Evolutionary conservation across 2,113 vertebrate species (phyloP).

Genomic region (Mustelus asterias): DNA sequence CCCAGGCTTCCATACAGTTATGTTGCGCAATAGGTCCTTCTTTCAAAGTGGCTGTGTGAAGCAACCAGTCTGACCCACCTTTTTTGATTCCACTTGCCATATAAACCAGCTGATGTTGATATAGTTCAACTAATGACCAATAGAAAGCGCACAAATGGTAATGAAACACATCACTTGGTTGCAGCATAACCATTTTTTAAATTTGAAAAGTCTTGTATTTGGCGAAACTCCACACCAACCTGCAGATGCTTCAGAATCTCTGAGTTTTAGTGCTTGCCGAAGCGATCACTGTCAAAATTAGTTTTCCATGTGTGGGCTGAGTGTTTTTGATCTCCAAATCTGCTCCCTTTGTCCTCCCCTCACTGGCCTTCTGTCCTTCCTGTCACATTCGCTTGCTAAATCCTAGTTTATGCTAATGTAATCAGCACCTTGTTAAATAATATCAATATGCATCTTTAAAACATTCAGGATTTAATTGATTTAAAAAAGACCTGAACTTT

Average conservation of each 20-base stretch:
- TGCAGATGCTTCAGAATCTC: not conserved
- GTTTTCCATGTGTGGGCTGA: not conserved
- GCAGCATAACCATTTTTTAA: not conserved
- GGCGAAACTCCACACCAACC: not conserved
- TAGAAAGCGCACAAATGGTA: not conserved
- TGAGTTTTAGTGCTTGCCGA: not conserved
- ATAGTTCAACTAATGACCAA: not conserved
- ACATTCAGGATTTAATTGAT: not conserved
- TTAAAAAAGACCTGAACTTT: not conserved
- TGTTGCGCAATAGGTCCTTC: not conserved
- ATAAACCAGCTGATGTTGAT: not conserved
- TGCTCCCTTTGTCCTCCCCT: not conserved
- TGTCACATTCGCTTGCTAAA: not conserved
- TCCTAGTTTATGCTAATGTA: not conserved
- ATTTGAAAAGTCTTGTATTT: not conserved
- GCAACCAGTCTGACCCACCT: not conserved
- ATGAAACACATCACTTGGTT: not conserved
- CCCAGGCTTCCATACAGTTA: not conserved
- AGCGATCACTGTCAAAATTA: not conserved
- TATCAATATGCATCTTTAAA: not conserved
- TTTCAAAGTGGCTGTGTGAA: not conserved
- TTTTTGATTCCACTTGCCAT: not conserved
- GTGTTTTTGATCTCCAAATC: not conserved
- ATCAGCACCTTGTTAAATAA: not conserved
- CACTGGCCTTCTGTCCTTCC: no score